Evolutionary conservation across 23 tunicate genomes (phyloP).

Genomic region (Diplosoma virens): DNA sequence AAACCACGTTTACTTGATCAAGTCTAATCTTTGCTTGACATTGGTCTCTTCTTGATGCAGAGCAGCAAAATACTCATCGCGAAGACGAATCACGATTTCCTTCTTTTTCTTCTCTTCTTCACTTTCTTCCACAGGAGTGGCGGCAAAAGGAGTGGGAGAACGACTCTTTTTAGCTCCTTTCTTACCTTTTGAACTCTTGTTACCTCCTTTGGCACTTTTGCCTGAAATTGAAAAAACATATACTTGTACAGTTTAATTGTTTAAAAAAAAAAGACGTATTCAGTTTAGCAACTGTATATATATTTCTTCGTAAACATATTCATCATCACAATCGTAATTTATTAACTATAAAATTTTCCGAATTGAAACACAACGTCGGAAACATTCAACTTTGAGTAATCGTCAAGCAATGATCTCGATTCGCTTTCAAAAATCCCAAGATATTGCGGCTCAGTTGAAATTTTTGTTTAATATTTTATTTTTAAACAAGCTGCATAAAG

Average conservation of each 20-base stretch:
- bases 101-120: constrained; percentile 74
- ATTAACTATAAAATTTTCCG: too few relatives aligned
- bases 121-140: constrained; percentile 63
- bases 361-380: too few relatives aligned
- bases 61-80: constrained; percentile 76
- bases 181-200: constrained; percentile 47
- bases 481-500: too few relatives aligned
- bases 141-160: constrained; percentile 71
- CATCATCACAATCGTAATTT: too few relatives aligned
- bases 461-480: too few relatives aligned
- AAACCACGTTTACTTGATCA: constrained; percentile 55
- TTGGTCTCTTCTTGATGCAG: constrained; percentile 64
- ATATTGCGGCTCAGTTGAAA: too few relatives aligned
- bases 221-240: not conserved
- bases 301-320: too few relatives aligned
- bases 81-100: constrained; percentile 45
- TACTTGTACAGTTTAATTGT: not conserved
- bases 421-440: too few relatives aligned
- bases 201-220: constrained; percentile 38
- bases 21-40: constrained; percentile 50
- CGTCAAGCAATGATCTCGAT: too few relatives aligned
- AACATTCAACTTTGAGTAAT: too few relatives aligned
- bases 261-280: too few relatives aligned
- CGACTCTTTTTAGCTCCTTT: constrained; percentile 64
- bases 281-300: too few relatives aligned